Conservation (phyloP, 1,140 invertebrate species). For the Oppia nitens region DNA sequence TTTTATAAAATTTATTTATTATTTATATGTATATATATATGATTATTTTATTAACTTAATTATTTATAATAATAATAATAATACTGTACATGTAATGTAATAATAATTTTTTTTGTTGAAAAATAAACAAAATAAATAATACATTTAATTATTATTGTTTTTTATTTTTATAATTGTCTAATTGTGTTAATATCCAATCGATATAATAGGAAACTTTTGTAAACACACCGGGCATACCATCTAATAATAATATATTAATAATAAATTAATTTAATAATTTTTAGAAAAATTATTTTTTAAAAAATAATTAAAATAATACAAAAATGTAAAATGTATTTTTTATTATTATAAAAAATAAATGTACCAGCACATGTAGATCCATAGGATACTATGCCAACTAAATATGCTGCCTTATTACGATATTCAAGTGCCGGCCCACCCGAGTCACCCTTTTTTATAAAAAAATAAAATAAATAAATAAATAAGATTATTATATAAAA, state of each 20-base stretch:
- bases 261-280: not conserved
- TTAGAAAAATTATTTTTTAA: not conserved
- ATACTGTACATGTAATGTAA: not conserved
- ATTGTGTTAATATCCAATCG: too few species aligned
- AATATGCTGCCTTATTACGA: not conserved
- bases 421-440: too few species aligned
- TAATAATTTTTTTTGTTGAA: not conserved
- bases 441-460: too few species aligned
- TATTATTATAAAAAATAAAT: too few species aligned
- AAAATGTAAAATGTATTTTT: too few species aligned
- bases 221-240: constrained; percentile 24
- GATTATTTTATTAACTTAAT: not conserved
- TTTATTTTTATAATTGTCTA: too few species aligned
- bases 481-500: too few species aligned
- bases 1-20: too few species aligned
- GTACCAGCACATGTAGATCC: not conserved
- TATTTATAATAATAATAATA: not conserved
- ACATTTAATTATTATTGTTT: too few species aligned
- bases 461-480: too few species aligned
- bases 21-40: not conserved
- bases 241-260: not conserved
- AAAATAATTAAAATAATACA: not conserved
- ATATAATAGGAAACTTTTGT: constrained; percentile 24
- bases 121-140: too few species aligned
- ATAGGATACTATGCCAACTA: not conserved